These are phyloP conservation scores for Arbacia lixula DNA, from an alignment of 53 echinoderm and acorn worm species.

Conservation along the genomic window DNA sequence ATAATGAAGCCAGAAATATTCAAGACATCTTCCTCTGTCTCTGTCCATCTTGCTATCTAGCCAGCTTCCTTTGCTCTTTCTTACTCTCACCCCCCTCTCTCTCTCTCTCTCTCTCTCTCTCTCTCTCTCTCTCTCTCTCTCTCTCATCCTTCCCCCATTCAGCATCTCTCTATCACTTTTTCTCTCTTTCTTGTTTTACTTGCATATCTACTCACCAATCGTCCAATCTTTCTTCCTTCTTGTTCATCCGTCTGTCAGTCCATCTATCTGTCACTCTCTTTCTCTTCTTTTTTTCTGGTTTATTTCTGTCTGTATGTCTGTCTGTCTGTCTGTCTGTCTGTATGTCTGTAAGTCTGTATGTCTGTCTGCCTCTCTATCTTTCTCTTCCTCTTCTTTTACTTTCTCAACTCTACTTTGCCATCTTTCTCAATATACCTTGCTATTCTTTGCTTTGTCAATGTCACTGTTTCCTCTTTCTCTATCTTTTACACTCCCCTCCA, in stretches of 20 bases:
- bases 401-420: no score
- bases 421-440: no score
- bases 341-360: no score
- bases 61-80: neutral
- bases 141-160: neutral
- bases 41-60: neutral
- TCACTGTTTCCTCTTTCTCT: no score
- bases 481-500: neutral
- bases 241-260: neutral
- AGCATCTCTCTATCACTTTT: neutral
- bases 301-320: no score
- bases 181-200: neutral
- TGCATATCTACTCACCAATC: neutral
- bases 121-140: neutral
- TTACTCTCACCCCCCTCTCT: neutral
- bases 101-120: neutral
- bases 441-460: no score
- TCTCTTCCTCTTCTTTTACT: no score
- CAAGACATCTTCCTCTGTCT: slow-evolving; percentile 4
- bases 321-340: no score
- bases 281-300: no score
- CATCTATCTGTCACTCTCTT: neutral
- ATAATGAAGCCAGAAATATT: slow-evolving; percentile 51
- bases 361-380: no score
- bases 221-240: neutral